Percentiles rank a stretch among this genome's conserved stretches.
Conservation (phyloP, 2,797 vertebrate species). For the Emys orbicularis region DNA sequence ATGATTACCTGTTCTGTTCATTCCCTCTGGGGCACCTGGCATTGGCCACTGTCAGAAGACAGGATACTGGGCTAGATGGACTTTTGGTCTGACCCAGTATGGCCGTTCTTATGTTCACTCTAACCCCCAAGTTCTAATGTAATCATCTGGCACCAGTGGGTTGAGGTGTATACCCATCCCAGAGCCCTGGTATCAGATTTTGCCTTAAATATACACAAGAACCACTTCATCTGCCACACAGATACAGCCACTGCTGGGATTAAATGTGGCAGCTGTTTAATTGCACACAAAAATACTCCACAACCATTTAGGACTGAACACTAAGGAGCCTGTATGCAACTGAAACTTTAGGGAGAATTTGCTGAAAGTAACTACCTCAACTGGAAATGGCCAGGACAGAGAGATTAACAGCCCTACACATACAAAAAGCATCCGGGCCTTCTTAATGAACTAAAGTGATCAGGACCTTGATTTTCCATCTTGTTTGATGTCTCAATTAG, state of each 20-base stretch:
- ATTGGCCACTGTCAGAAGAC: too few relatives aligned
- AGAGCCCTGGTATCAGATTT: not conserved
- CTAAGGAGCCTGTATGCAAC: not conserved
- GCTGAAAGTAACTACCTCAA: not conserved
- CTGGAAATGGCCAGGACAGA: not conserved
- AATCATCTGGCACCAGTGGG: not conserved
- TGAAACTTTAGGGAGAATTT: conserved; percentile 16
- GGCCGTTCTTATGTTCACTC: too few relatives aligned
- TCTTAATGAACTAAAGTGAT: conserved; percentile 5
- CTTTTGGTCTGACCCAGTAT: too few relatives aligned
- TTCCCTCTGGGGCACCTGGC: too few relatives aligned
- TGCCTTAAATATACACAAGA: not conserved
- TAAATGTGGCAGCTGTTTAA: conserved; percentile 20
- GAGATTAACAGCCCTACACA: not conserved
- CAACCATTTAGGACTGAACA: not conserved
- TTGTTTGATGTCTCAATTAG: conserved; percentile 71
- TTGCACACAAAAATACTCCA: not conserved
- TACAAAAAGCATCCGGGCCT: not conserved
- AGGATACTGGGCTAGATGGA: too few relatives aligned
- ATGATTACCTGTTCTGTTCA: too few relatives aligned
- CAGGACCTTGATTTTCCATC: conserved; percentile 54
- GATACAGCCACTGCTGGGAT: not conserved
- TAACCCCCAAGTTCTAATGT: not conserved
- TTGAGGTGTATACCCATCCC: not conserved
- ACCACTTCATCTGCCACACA: not conserved